Base-by-base conservation (phyloP, 2,888 invertebrate genomes). In the Hirtodrosophila cameraria region DNA sequence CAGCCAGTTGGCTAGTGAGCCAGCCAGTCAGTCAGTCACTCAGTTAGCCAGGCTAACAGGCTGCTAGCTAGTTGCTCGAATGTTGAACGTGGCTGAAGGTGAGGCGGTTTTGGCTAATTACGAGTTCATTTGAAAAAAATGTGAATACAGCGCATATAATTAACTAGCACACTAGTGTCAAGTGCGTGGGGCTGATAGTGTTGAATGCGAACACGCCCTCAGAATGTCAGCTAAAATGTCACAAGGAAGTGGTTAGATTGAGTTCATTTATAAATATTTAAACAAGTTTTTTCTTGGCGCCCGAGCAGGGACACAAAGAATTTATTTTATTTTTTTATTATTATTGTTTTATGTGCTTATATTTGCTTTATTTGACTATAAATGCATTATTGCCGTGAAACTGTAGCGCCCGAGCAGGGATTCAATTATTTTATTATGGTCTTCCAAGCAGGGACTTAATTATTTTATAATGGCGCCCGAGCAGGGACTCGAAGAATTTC, bases 91-190 rank as follows among this genome's bases (percentile, higher is more conserved):
- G 20, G 30, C 18, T 46, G 71, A 67, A 67, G 67, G 67, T 67
- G 63, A 67, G 54, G 45, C 67, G 18, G 31, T 67, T 70, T 62
- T 45, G 46, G 38, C 35, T 39, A 68, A 60, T 66, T 69, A 49
- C 28, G 23, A 30, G 38, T 23, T 53, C 52, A 63, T 53, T 64
- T 55, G 48, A 48, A n/a, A n/a, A n/a, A n/a, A 57, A 60, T 57
- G 45, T 46, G 42, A 66, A 20, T 52, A 41, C 31, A 31, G 23
- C 6, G 20, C 5, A 16, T 39, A 39, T 46, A 50, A 18, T 61
- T 39, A 39, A 55, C 15, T 54, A 12, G 31, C 13, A 8, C 9
- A n/a, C 58, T 33, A 67, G 68, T 73, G 74, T 69, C 74, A 69
- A 67, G 68, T 69, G 68, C 74, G 48, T 67, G 46, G 35, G 39